Evolutionary conservation across 1,140 invertebrate species (phyloP).

Genomic region (Chlorops oryzae): DNA sequence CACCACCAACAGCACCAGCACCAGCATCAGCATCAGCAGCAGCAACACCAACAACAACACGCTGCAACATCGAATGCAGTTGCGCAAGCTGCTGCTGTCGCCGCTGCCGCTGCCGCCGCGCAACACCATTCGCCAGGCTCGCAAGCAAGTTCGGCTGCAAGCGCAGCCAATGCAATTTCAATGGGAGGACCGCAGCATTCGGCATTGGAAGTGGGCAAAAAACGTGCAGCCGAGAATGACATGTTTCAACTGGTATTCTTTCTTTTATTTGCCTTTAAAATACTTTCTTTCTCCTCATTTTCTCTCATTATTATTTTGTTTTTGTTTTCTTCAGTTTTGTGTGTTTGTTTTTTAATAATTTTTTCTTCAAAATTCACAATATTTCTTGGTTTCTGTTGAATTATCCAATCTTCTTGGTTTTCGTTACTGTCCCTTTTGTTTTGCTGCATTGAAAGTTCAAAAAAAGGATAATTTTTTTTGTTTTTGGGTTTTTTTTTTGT

Average conservation of each 20-base stretch:
- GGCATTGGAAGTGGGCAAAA: slow-evolving; percentile 69
- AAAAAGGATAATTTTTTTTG: no score
- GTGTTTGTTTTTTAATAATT: not conserved
- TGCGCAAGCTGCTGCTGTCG: slow-evolving; percentile 51
- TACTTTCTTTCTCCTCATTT: slow-evolving; percentile 12
- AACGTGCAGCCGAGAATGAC: slow-evolving; percentile 60
- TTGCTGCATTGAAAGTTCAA: no score
- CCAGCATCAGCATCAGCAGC: slow-evolving; percentile 29
- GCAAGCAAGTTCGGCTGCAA: slow-evolving; percentile 1
- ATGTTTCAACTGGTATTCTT: slow-evolving; percentile 80
- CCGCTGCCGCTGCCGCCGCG: slow-evolving; percentile 49
- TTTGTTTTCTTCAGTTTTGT: not conserved
- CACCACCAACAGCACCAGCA: slow-evolving; percentile 25
- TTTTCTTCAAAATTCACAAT: no score
- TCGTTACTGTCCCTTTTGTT: no score
- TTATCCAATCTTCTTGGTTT: no score
- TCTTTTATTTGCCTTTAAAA: slow-evolving; percentile 20
- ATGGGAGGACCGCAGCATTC: slow-evolving; percentile 2
- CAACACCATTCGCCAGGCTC: not conserved
- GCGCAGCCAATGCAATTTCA: slow-evolving; percentile 26
- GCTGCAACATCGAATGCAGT: slow-evolving; percentile 22
- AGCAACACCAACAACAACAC: slow-evolving; percentile 27
- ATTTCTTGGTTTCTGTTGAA: no score
- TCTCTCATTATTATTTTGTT: slow-evolving; percentile 7
- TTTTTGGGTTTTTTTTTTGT: no score